Evolutionary conservation across 2,888 invertebrate genomes (phyloP), one percentile per base, ranked within the genome.

Genomic region (Dolichopus griseipennis): DNA sequence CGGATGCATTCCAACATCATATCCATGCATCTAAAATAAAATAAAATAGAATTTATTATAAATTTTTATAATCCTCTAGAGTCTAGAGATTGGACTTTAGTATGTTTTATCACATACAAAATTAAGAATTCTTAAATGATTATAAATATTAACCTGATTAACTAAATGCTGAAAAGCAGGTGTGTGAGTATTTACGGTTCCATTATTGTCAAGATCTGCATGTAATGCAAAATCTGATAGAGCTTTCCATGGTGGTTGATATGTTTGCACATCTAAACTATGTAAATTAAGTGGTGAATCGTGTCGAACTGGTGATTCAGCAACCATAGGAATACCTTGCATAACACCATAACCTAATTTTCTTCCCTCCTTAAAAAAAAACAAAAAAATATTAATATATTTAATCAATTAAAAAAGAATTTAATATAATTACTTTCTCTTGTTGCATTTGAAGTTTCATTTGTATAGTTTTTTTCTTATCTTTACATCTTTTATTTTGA

Each of bases 391-490:
- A 80, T n/a, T 27, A 37, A 41, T 33, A 15, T 65, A 33, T 41
- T 66, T 65, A 33, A 65, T 65, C 64, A 69, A 27, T 62, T 9
- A 20, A n/a, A n/a, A n/a, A n/a, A n/a, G n/a, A n/a, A n/a, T n/a
- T 64, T 5, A 27, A 41, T 6, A 22, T 65, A 83, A n/a, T 83
- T 86, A 95, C 96, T 93, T 95, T 95, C 83, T 97, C 97, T 80
- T 97, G 96, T 78, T 96, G 94, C 89, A 97, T 95, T 82, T 97
- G 95, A 84, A 97, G 92, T 82, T 97, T 97, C 87, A 97, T 90
- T 76, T 96, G 90, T 66, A 97, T 91, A 68, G 95, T 96, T 81
- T 95, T 92, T 85, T 97, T 97, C 85, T 97, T 97, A 84, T 97
- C 96, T 83, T 97, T 97, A 85, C 96, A 97, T 72, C 97, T 86